phyloP scores from a whole-genome alignment of 2,797 vertebrate genomes.

The Percopsis omiscomaycus region DNA sequence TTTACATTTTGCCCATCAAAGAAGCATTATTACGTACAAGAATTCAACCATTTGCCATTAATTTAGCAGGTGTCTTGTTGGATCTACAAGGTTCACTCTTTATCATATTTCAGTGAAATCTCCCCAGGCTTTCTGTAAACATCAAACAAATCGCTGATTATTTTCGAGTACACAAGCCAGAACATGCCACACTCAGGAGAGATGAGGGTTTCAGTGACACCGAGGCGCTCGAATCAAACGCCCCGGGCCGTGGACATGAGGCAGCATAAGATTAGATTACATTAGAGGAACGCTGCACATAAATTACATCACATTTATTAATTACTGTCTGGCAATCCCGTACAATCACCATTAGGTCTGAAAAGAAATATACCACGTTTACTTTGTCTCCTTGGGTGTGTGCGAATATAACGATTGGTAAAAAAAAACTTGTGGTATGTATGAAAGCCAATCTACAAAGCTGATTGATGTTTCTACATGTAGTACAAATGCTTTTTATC shows the following conservation, averaged over 20 bases:
- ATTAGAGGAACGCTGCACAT: slow-evolving; percentile 39
- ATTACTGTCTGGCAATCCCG: slow-evolving; percentile 34
- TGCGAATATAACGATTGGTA: not conserved
- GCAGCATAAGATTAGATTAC: slow-evolving; percentile 53
- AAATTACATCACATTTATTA: slow-evolving; percentile 48
- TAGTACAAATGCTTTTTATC: no score
- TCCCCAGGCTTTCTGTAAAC: slow-evolving; percentile 29
- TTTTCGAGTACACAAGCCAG: slow-evolving; percentile 33
- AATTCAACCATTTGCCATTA: slow-evolving; percentile 20
- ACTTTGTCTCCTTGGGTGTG: slow-evolving; percentile 32
- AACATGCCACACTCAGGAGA: slow-evolving; percentile 19
- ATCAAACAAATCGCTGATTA: slow-evolving; percentile 53
- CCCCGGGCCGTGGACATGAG: slow-evolving; percentile 47
- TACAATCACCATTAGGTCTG: slow-evolving; percentile 22
- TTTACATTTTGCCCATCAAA: no score
- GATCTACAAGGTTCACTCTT: slow-evolving; percentile 22
- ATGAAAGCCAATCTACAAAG: no score
- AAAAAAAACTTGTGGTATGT: no score
- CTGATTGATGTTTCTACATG: no score
- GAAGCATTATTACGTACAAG: not conserved
- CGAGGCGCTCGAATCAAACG: slow-evolving; percentile 34
- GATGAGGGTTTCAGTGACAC: no score
- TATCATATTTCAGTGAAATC: slow-evolving; percentile 3
- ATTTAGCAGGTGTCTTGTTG: slow-evolving; percentile 19
- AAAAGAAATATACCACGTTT: slow-evolving; percentile 10